Evolutionary conservation across 2,113 vertebrate species (phyloP), one percentile per base, ranked within the genome.

Genomic region (Antechinus flavipes): DNA sequence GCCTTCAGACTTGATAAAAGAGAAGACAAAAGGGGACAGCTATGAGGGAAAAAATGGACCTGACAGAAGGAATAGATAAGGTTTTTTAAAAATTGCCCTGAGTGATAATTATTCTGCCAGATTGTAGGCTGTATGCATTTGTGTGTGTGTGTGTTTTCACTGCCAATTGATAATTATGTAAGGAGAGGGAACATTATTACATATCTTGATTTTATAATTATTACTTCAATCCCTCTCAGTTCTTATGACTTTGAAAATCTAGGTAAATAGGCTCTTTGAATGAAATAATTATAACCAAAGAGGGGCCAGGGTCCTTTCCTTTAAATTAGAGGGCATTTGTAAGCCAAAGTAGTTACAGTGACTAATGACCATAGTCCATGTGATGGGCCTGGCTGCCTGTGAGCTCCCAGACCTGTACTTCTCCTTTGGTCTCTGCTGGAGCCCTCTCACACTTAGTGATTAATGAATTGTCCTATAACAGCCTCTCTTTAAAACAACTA

Each of bases 1-100:
- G 35, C 89, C 52, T 96, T 27, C 91, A 84, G 97, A 52, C 93
- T 96, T 97, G 97, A 97, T 96, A 91, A 93, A 91, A 90, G 94
- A 61, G 89, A 97, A 97, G 94, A 96, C 91, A 55, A n/a, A 95
- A 93, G 56, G 93, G 54, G 52, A 46, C 89, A 54, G 94, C 25
- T 94, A 19, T 46, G 3, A 94, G 94, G 97, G 2, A 23, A 56
- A 23, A 42, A 95, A 95, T 94, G 90, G 4, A 2, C n/a, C n/a
- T 11, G 93, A 89, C 90, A 94, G 93, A 96, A 95, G 58, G 47
- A 53, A 96, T 94, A 97, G 96, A 94, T 96, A 94, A 93, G 53
- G 68, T 84, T 84, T 52, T 84, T 84, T 42, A 8, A 84, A 84
- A 84, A 22, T n/a, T 84, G 68, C 68, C 68, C n/a, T n/a, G 35